Evolutionary conservation across 2,888 invertebrate species (phyloP).

Genomic region (Coecobrya sp.): DNA sequence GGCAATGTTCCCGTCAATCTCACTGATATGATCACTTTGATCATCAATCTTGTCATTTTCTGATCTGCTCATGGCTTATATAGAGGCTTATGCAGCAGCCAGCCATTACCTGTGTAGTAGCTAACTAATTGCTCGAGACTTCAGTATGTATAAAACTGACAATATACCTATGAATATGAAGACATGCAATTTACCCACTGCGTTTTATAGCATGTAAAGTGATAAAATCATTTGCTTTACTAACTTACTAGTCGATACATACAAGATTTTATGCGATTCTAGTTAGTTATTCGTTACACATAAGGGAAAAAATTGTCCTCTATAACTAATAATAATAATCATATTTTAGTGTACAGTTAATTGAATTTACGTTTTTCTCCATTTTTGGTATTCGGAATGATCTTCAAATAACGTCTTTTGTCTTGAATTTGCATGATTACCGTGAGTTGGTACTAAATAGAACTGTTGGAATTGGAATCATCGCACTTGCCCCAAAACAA

Average conservation of each 20-base stretch:
- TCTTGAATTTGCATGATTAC: background rate
- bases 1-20: background rate
- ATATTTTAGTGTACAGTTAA: background rate
- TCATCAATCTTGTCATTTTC: too few species aligned
- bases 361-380: conserved; percentile 1
- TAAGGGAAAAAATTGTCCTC: background rate
- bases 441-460: background rate
- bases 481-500: background rate
- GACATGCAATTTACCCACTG: too few species aligned
- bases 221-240: too few species aligned
- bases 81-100: background rate
- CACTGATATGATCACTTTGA: conserved; percentile 4
- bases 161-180: too few species aligned
- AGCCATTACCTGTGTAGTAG: too few species aligned
- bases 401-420: background rate
- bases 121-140: too few species aligned
- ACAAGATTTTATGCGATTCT: too few species aligned
- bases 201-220: too few species aligned
- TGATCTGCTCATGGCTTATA: background rate
- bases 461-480: background rate
- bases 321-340: background rate
- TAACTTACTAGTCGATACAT: too few species aligned
- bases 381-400: background rate
- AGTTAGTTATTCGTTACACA: too few species aligned
- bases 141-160: too few species aligned